Evolutionary conservation across 2,113 vertebrate genomes (phyloP).

Genomic region (Spea bombifrons): DNA sequence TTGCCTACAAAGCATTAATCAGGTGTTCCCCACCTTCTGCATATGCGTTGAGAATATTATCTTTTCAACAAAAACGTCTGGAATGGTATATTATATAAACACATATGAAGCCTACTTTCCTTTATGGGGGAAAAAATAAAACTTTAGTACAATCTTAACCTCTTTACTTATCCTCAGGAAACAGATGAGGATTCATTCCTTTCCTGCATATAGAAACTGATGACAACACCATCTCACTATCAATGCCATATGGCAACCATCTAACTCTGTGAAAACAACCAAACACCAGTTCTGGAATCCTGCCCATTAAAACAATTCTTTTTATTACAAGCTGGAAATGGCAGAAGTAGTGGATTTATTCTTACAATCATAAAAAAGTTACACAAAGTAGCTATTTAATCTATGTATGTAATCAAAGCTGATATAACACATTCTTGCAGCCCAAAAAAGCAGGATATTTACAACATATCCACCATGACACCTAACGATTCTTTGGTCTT

Average conservation of each 20-base stretch:
- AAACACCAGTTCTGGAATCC: constrained; percentile 82
- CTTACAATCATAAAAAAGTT: constrained; percentile 32
- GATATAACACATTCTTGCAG: constrained; percentile 10
- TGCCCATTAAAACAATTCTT: constrained; percentile 79
- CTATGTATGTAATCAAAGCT: constrained; percentile 14
- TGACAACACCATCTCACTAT: constrained; percentile 88
- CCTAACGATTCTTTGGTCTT: too few relatives aligned
- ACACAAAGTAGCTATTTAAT: constrained; percentile 31
- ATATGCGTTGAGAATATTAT: constrained; percentile 45
- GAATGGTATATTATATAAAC: constrained; percentile 54
- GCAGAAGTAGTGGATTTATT: constrained; percentile 52
- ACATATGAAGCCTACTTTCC: constrained; percentile 66
- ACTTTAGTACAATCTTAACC: constrained; percentile 85
- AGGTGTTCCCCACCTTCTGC: constrained; percentile 25
- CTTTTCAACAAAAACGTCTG: constrained; percentile 53
- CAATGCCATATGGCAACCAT: constrained; percentile 83
- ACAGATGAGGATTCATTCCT: constrained; percentile 93
- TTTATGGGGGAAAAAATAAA: constrained; percentile 86
- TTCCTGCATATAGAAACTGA: constrained; percentile 92
- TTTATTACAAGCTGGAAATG: constrained; percentile 61
- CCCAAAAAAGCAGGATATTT: neutral
- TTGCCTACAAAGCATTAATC: constrained; percentile 20
- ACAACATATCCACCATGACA: too few relatives aligned
- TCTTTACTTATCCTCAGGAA: constrained; percentile 97
- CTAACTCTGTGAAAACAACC: constrained; percentile 81